phyloP scores from a whole-genome alignment of 2,888 invertebrate genomes.

The Xiphydria camelus region DNA sequence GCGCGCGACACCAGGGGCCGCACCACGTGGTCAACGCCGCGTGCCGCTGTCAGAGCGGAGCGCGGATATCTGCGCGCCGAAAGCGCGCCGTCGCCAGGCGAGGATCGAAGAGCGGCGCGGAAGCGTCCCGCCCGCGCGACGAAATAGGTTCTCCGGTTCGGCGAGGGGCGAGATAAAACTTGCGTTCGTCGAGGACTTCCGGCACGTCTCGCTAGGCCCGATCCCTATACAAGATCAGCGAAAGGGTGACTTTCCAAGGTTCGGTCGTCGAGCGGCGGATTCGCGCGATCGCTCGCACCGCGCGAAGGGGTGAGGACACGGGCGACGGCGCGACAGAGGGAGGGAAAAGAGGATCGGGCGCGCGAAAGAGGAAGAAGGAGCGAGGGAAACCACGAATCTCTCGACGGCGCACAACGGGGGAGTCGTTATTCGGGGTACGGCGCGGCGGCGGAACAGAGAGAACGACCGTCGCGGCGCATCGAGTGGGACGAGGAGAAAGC shows the following conservation, averaged over 20 bases:
- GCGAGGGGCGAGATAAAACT: neutral
- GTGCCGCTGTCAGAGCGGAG: too few species aligned
- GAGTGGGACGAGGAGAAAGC: constrained; percentile 18
- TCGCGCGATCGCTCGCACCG: too few species aligned
- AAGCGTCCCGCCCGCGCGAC: neutral
- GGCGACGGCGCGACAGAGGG: neutral
- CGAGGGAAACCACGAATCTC: too few species aligned
- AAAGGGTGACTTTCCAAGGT: too few species aligned
- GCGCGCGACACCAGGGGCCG: too few species aligned
- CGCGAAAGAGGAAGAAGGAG: too few species aligned
- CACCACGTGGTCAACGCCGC: too few species aligned
- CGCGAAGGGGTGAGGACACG: constrained; percentile 9
- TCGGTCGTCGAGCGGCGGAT: too few species aligned
- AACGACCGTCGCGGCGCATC: constrained; percentile 11
- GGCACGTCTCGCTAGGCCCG: neutral
- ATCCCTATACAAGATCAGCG: neutral
- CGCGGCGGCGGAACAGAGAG: constrained; percentile 8
- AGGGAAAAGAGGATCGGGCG: neutral
- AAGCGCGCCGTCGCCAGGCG: constrained; percentile 2
- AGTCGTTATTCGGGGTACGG: too few species aligned
- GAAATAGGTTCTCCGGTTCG: neutral
- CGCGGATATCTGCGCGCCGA: too few species aligned
- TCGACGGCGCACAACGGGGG: too few species aligned
- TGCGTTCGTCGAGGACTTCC: neutral
- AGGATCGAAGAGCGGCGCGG: too few species aligned